Evolutionary conservation across 2,797 vertebrate genomes (phyloP).

Genomic region (Sebastes hubbsi): DNA sequence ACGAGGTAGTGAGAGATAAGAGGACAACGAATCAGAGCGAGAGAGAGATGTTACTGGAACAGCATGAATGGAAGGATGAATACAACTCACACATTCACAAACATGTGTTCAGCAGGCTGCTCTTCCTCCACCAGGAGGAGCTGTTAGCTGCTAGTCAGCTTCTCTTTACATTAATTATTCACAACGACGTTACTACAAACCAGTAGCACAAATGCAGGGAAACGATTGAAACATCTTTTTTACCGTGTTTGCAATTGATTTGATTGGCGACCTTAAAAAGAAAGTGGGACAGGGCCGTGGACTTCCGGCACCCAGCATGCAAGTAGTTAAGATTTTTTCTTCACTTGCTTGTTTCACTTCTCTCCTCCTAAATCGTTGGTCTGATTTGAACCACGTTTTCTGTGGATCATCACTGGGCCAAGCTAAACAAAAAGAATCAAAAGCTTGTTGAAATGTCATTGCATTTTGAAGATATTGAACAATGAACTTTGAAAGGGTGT

Average conservation of each 20-base stretch:
- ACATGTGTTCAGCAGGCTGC: neutral
- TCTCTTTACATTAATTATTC: neutral
- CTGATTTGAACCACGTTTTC: neutral
- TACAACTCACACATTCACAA: conserved; percentile 44
- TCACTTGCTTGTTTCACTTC: neutral
- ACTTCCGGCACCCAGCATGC: too few species aligned
- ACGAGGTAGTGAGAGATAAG: conserved; percentile 2
- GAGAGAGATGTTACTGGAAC: conserved; percentile 21
- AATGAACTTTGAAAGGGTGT: too few species aligned
- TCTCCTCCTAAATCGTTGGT: too few species aligned
- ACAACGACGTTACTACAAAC: neutral
- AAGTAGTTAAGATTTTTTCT: neutral
- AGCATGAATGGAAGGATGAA: conserved; percentile 42
- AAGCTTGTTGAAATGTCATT: neutral
- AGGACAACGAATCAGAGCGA: conserved; percentile 31
- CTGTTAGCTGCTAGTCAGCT: conserved; percentile 4
- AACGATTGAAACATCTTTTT: too few species aligned
- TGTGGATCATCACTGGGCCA: neutral
- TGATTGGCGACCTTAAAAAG: too few species aligned
- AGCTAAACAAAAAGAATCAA: neutral
- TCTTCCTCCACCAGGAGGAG: conserved; percentile 36
- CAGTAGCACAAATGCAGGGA: neutral
- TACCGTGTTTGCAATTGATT: too few species aligned
- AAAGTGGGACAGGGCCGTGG: too few species aligned
- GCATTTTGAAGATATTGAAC: neutral